These are phyloP conservation scores for Adelges cooleyi DNA, from an alignment of 1,140 invertebrate species.

Conservation along the genomic window DNA sequence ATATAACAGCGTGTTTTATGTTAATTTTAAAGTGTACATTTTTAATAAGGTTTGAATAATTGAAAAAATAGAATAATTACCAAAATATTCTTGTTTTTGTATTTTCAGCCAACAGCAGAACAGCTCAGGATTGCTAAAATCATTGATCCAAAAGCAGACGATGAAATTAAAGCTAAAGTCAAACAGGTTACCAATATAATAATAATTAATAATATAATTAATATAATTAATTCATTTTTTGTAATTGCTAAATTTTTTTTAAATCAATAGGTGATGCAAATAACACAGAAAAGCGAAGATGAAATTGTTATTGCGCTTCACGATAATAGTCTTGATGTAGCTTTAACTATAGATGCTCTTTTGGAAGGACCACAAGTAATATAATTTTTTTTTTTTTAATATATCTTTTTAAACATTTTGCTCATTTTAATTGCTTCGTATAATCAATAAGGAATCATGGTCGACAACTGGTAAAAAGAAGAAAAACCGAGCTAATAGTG, in stretches of 20 bases:
- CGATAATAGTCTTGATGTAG: slow-evolving; percentile 65
- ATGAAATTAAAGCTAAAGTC: slow-evolving; percentile 56
- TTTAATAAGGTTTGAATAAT: too few relatives aligned
- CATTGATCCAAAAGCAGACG: slow-evolving; percentile 51
- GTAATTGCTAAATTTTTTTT: too few relatives aligned
- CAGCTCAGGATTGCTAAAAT: slow-evolving; percentile 58
- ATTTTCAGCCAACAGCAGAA: slow-evolving; percentile 42
- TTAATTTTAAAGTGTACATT: too few relatives aligned
- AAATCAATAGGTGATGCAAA: slow-evolving; percentile 53
- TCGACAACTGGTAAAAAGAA: slow-evolving; percentile 71
- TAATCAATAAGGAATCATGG: slow-evolving; percentile 72
- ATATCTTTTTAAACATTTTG: too few relatives aligned
- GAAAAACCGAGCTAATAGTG: slow-evolving; percentile 48
- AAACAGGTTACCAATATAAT: slow-evolving; percentile 39
- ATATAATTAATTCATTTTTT: too few relatives aligned
- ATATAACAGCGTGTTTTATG: too few relatives aligned
- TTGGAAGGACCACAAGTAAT: slow-evolving; percentile 46
- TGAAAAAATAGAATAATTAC: too few relatives aligned
- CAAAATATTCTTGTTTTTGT: too few relatives aligned
- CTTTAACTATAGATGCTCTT: slow-evolving; percentile 60
- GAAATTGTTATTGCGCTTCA: slow-evolving; percentile 71
- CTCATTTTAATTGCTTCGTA: too few relatives aligned
- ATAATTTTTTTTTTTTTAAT: too few relatives aligned
- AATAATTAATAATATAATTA: background rate
- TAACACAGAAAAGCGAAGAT: slow-evolving; percentile 66